These are phyloP conservation scores for Gymnoscopelus microlampas DNA, from an alignment of 2,797 vertebrate genomes.

Conservation along the genomic window DNA sequence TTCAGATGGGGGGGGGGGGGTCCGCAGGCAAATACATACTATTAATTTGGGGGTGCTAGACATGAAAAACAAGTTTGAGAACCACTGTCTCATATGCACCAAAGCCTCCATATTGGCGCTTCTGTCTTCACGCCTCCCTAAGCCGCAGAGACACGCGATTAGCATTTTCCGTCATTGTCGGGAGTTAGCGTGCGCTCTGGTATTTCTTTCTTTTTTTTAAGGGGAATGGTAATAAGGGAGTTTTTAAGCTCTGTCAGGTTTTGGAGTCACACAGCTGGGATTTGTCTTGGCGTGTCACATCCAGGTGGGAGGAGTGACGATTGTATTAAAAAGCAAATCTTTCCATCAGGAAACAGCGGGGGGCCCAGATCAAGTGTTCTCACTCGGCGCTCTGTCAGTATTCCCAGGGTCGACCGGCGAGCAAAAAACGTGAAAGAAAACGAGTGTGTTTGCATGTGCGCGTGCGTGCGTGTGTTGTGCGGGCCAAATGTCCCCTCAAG, in stretches of 20 bases:
- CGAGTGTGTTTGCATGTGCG: constrained; percentile 63
- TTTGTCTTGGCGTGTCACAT: constrained; percentile 78
- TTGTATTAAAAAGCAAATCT: constrained; percentile 85
- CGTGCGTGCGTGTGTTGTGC: constrained; percentile 34
- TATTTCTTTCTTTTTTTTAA: constrained; percentile 14
- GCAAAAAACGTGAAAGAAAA: constrained; percentile 58
- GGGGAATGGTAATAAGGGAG: constrained; percentile 12
- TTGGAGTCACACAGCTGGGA: constrained; percentile 79
- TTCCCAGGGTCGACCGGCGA: constrained; percentile 69
- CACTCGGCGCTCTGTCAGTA: constrained; percentile 67
- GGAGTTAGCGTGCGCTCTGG: constrained; percentile 63
- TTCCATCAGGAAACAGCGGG: constrained; percentile 83
- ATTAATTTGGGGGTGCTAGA: no score
- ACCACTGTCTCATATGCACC: constrained; percentile 49
- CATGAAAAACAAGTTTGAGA: no score
- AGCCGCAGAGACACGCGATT: constrained; percentile 67
- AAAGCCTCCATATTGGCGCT: constrained; percentile 60
- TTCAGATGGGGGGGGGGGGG: no score
- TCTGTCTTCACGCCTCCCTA: constrained; percentile 53
- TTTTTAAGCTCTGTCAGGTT: constrained; percentile 75
- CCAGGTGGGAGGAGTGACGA: constrained; percentile 80
- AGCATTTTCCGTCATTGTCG: constrained; percentile 67
- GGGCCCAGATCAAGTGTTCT: constrained; percentile 81
- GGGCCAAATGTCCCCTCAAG: constrained; percentile 46
- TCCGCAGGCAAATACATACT: no score